Evolutionary conservation across 1,140 invertebrate genomes (phyloP).

Genomic region (Venturia canescens): DNA sequence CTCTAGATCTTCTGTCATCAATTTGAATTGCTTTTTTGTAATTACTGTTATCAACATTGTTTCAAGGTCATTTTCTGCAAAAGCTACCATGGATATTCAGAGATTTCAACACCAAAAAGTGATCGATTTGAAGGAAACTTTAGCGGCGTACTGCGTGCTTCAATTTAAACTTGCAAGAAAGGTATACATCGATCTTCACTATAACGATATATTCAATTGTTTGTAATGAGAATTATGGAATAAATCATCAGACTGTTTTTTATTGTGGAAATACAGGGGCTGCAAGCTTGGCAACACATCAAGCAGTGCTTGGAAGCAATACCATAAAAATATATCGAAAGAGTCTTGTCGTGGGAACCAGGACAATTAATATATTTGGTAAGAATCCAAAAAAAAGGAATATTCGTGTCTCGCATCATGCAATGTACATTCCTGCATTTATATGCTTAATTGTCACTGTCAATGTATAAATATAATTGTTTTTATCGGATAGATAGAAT

Average conservation of each 20-base stretch:
- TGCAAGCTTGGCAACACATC: constrained; percentile 87
- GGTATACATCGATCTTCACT: constrained; percentile 77
- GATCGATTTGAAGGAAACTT: constrained; percentile 86
- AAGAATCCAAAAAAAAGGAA: constrained; percentile 54
- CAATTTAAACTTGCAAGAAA: constrained; percentile 90
- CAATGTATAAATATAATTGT: constrained; percentile 61
- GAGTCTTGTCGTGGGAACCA: not conserved
- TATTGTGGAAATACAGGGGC: constrained; percentile 78
- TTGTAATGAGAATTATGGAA: not conserved
- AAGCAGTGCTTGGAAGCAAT: constrained; percentile 85
- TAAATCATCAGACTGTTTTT: constrained; percentile 47
- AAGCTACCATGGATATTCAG: constrained; percentile 85
- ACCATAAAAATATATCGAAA: constrained; percentile 73
- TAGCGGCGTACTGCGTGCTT: constrained; percentile 85
- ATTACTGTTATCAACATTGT: constrained; percentile 67
- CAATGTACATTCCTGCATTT: constrained; percentile 63
- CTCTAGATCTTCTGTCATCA: not conserved
- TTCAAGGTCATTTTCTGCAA: constrained; percentile 83
- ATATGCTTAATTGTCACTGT: constrained; percentile 59
- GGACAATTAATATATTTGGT: constrained; percentile 21
- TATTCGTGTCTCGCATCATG: constrained; percentile 56
- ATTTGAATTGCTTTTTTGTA: constrained; percentile 22
- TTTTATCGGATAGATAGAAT: constrained; percentile 59
- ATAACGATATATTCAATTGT: no score
- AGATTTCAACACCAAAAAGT: constrained; percentile 88